Conservation (phyloP, 2,113 vertebrate species). For the Camelus bactrianus region DNA sequence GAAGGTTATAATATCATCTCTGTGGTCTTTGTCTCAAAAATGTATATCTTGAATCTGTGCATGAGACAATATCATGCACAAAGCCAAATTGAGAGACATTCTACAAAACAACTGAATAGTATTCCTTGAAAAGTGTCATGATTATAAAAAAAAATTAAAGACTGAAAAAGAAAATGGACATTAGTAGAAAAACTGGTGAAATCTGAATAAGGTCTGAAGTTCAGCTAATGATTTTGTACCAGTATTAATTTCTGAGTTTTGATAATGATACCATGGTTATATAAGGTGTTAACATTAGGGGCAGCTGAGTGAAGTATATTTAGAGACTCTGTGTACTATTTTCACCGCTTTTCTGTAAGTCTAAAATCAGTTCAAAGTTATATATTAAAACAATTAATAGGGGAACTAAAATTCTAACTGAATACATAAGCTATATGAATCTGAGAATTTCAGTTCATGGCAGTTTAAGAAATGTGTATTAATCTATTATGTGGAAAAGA, state of each 20-base stretch:
- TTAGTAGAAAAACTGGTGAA: not conserved
- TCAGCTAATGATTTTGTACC: not conserved
- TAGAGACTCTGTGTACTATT: not conserved
- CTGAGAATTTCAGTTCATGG: not conserved
- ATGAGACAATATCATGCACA: not conserved
- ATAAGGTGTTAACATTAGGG: not conserved
- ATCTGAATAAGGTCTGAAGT: not conserved
- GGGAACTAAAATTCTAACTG: not conserved
- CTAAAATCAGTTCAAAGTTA: not conserved
- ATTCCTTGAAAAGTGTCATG: not conserved
- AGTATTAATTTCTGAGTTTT: slow-evolving; percentile 5
- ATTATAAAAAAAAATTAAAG: not conserved
- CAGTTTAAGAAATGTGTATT: not conserved
- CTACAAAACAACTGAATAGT: not conserved
- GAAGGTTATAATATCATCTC: not conserved
- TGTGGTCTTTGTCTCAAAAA: not conserved
- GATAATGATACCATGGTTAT: not conserved
- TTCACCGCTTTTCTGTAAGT: not conserved
- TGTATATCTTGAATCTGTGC: not conserved
- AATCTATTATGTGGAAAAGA: not conserved
- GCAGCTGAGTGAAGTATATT: not conserved
- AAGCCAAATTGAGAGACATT: not conserved
- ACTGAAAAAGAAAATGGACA: not conserved
- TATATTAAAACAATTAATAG: not conserved
- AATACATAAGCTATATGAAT: not conserved